These are phyloP conservation scores for Myiotriccus ornatus DNA, from an alignment of 2,797 vertebrate genomes.

Conservation along the genomic window DNA sequence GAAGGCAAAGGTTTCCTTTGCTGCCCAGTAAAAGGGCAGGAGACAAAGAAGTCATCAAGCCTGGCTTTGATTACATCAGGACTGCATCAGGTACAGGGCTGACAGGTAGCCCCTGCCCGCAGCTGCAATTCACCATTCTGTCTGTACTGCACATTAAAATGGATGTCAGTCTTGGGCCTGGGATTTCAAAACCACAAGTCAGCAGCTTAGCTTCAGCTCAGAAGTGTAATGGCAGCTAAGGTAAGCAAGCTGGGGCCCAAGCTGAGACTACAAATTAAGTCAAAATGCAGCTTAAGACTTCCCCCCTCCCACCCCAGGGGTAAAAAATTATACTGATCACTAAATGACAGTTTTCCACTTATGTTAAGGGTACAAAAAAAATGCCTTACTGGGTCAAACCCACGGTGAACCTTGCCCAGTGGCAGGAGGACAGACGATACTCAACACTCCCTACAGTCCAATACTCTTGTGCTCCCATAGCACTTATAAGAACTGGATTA, in stretches of 20 bases:
- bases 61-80: neutral
- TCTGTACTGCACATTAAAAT: neutral
- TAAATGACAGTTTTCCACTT: neutral
- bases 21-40: neutral
- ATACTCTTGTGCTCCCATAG: neutral
- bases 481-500: neutral
- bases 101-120: neutral
- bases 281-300: neutral
- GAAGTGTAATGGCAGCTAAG: neutral
- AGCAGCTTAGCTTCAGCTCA: neutral
- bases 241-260: neutral
- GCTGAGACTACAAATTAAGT: neutral
- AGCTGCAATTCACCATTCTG: neutral
- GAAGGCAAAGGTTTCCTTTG: neutral
- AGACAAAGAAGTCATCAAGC: neutral
- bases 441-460: neutral
- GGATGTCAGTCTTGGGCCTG: neutral
- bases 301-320: rapidly evolving
- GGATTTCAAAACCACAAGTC: neutral
- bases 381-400: neutral
- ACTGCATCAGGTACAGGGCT: neutral
- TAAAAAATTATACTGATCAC: rapidly evolving
- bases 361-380: neutral
- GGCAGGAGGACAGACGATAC: neutral
- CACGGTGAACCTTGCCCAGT: neutral